A percentile compares a stretch with the other conserved stretches of the same genome.
These are phyloP conservation scores for Barypeithes pellucidus DNA, from an alignment of 2,888 invertebrate genomes.

Conservation along the genomic window DNA sequence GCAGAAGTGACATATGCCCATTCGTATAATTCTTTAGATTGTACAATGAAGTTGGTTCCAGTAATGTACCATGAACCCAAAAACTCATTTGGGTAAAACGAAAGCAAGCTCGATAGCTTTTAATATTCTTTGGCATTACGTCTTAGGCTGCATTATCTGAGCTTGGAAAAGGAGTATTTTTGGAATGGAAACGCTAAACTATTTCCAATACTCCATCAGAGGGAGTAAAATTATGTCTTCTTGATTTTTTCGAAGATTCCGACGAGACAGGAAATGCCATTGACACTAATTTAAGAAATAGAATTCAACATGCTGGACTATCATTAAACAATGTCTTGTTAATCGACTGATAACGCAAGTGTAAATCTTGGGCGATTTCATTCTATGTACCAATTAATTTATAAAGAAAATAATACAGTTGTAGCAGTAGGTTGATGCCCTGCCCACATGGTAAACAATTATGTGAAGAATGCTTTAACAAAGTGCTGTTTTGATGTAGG, in stretches of 20 bases:
- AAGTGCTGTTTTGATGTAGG: slow-evolving; percentile 19
- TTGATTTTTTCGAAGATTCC: too few relatives aligned
- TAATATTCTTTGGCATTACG: not conserved
- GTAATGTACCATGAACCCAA: not conserved
- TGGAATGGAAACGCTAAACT: not conserved
- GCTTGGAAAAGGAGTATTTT: not conserved
- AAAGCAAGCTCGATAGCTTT: not conserved
- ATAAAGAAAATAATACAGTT: slow-evolving; percentile 11
- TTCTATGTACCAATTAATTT: slow-evolving; percentile 3
- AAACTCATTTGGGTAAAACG: not conserved
- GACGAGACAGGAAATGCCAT: too few relatives aligned
- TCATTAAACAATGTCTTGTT: too few relatives aligned
- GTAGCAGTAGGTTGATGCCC: slow-evolving; percentile 14
- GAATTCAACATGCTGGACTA: too few relatives aligned
- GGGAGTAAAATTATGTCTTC: too few relatives aligned
- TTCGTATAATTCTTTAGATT: not conserved
- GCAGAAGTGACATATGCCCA: not conserved
- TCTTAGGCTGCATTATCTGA: not conserved
- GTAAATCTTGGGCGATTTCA: slow-evolving; percentile 24
- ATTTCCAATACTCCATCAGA: not conserved
- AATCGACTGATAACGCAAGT: slow-evolving; percentile 17
- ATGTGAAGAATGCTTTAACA: slow-evolving; percentile 1
- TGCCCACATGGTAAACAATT: slow-evolving; percentile 18
- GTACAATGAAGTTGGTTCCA: not conserved
- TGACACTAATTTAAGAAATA: too few relatives aligned